phyloP scores from a whole-genome alignment of 2,888 invertebrate species.

The Lepidonotus clava region DNA sequence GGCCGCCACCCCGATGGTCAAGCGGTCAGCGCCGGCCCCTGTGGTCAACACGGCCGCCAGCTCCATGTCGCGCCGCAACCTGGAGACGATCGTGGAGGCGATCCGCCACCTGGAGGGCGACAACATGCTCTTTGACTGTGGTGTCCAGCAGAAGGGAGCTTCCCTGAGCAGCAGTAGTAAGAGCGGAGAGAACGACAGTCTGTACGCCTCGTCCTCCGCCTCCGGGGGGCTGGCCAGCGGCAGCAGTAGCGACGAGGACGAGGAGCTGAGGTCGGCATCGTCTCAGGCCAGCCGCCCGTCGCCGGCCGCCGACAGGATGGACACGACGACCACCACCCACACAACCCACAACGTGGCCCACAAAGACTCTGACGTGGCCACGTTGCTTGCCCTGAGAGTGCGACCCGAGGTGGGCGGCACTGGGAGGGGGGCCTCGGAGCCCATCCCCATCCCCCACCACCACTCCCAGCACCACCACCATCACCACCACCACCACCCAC shows the following conservation, averaged over 20 bases:
- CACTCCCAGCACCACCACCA: conserved; percentile 14
- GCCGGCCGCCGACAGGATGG: neutral
- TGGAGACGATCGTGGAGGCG: conserved; percentile 99
- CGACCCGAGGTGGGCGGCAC: no score
- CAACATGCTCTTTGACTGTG: conserved; percentile 25
- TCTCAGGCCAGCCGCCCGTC: neutral
- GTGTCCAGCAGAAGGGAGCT: neutral
- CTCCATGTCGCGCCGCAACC: conserved; percentile 91
- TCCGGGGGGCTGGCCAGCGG: neutral
- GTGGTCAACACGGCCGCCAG: conserved; percentile 32
- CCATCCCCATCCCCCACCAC: neutral
- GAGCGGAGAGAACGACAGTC: neutral
- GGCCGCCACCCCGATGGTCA: neutral
- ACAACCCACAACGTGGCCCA: no score
- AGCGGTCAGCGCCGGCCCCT: conserved; percentile 2
- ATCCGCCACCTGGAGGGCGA: conserved; percentile 98
- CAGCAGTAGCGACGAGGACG: neutral
- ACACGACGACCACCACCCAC: conserved; percentile 8
- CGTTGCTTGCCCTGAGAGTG: neutral
- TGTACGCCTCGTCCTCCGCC: conserved; percentile 8
- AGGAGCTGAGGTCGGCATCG: neutral
- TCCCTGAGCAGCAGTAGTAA: neutral
- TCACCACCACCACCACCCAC: neutral
- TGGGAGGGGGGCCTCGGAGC: neutral
- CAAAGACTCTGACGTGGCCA: no score